Conservation (phyloP, 2,113 vertebrate genomes). For the Clarias gariepinus region DNA sequence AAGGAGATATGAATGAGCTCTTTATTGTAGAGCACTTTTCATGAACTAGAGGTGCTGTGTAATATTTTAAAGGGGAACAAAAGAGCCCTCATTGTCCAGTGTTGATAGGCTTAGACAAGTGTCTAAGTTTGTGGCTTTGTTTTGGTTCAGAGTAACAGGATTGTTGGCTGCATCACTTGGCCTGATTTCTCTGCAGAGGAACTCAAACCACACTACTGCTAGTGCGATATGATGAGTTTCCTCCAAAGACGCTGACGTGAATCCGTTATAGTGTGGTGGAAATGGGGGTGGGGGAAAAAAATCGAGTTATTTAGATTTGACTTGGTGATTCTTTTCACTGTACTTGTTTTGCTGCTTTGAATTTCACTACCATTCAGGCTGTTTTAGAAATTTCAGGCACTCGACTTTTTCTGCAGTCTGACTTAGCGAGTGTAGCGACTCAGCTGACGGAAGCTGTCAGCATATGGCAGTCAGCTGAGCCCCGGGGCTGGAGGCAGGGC, state of each 20-base stretch:
- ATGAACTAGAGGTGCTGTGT: background rate
- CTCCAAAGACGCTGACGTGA: background rate
- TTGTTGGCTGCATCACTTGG: background rate
- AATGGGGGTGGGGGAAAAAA: background rate
- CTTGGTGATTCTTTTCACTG: background rate
- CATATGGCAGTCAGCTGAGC: conserved; percentile 36
- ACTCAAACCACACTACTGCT: too few species aligned
- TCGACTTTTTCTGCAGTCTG: background rate
- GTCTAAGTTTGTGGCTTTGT: background rate
- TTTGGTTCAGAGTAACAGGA: background rate
- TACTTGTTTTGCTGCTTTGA: background rate
- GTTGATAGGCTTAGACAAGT: too few species aligned
- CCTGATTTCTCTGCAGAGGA: conserved; percentile 34
- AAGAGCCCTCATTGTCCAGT: background rate
- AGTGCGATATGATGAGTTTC: too few species aligned
- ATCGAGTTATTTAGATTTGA: background rate
- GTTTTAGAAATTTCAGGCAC: background rate
- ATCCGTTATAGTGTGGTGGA: background rate
- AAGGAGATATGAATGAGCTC: conserved; percentile 29
- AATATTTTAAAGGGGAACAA: background rate
- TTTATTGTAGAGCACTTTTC: conserved; percentile 25
- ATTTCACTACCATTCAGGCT: background rate
- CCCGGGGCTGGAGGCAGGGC: background rate
- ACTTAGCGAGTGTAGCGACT: background rate
- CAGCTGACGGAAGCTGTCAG: conserved; percentile 16